A percentile compares a stretch with the other conserved stretches of the same genome.
Conservation (phyloP, 64 coral and sea anemone genomes). For the Hydrozoanthus tunicans region DNA sequence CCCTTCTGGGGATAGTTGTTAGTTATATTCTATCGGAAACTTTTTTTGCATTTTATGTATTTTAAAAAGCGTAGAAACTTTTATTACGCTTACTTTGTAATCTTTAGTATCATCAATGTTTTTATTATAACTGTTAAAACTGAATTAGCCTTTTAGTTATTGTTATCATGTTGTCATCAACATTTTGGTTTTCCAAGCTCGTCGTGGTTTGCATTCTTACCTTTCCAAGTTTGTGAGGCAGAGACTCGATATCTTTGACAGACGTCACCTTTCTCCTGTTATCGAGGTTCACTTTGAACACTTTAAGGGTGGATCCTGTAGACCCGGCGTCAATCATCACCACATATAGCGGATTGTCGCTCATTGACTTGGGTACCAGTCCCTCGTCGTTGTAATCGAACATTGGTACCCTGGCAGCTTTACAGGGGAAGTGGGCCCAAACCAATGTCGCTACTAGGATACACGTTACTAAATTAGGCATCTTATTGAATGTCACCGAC, state of each 20-base stretch:
- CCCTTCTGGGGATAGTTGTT: too few relatives aligned
- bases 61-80: too few relatives aligned
- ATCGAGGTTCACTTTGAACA: constrained; percentile 27
- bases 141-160: too few relatives aligned
- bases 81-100: too few relatives aligned
- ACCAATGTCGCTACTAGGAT: neutral
- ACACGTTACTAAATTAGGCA: neutral
- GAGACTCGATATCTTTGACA: neutral
- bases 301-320: constrained; percentile 17
- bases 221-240: constrained; percentile 17
- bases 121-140: too few relatives aligned
- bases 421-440: neutral
- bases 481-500: neutral
- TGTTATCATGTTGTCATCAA: too few relatives aligned
- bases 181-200: too few relatives aligned
- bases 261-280: constrained; percentile 1
- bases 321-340: constrained; percentile 45
- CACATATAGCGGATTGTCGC: neutral
- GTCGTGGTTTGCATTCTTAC: neutral
- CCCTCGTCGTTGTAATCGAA: neutral
- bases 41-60: too few relatives aligned
- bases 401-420: constrained; percentile 12
- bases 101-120: too few relatives aligned
- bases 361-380: neutral
- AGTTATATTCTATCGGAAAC: too few relatives aligned